Percentiles rank a stretch among this genome's conserved stretches.
These are phyloP conservation scores for Pantherophis guttatus DNA, from an alignment of 2,113 vertebrate genomes.

Conservation along the genomic window DNA sequence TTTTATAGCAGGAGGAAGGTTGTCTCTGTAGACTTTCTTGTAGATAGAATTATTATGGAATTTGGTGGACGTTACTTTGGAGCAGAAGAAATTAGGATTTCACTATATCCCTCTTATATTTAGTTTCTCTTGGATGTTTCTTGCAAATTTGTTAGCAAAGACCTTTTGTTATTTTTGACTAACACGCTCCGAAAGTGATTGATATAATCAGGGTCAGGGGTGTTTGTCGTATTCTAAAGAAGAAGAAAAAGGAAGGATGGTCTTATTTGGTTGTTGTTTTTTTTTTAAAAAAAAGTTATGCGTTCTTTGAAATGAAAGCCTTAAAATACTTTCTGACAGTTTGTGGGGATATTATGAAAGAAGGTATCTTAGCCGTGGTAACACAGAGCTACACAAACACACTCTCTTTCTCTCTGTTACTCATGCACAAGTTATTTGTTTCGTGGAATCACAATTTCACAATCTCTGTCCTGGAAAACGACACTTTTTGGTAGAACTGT, in stretches of 20 bases:
- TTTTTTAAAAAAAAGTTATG: background rate
- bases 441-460: background rate
- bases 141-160: fast-evolving
- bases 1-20: background rate
- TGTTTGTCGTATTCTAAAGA: constrained; percentile 26
- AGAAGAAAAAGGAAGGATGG: constrained; percentile 33
- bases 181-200: background rate
- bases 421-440: background rate
- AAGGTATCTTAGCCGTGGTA: constrained; percentile 7
- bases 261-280: background rate
- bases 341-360: constrained; percentile 33
- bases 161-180: background rate
- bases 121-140: constrained; percentile 25
- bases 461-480: background rate
- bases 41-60: background rate
- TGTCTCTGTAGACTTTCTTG: background rate
- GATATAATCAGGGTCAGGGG: background rate
- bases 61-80: background rate
- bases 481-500: background rate
- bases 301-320: constrained; percentile 32
- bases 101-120: constrained; percentile 21
- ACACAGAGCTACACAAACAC: background rate
- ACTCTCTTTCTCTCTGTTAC: background rate
- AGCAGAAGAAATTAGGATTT: background rate
- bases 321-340: constrained; percentile 49